Evolutionary conservation across 2,797 vertebrate species (phyloP).

Genomic region (Cygnus olor): DNA sequence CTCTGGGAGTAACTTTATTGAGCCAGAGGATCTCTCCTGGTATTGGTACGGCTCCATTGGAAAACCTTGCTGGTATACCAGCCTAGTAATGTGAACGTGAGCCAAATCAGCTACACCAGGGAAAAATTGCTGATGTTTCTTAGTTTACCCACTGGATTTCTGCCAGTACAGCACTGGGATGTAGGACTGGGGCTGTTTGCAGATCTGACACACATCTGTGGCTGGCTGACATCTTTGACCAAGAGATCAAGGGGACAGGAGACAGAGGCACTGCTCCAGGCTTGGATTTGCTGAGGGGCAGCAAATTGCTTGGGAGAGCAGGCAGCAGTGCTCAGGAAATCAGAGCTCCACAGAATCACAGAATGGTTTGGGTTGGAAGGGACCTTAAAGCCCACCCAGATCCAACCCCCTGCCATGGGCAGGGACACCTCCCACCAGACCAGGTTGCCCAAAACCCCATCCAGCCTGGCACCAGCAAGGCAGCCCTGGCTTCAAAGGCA

Average conservation of each 20-base stretch:
- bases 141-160: neutral
- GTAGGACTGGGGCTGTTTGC: neutral
- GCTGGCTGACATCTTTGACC: neutral
- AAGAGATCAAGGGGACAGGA: neutral
- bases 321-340: rapidly evolving
- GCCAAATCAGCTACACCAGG: neutral
- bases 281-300: neutral
- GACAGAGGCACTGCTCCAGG: neutral
- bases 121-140: neutral
- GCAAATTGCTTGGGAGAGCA: neutral
- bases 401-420: neutral
- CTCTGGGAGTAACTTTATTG: neutral
- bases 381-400: too few species aligned
- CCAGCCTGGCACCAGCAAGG: neutral
- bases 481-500: neutral
- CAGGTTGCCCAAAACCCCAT: neutral
- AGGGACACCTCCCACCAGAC: neutral
- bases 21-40: neutral
- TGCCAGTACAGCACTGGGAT: neutral
- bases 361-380: neutral
- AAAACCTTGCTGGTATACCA: neutral
- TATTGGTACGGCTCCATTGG: neutral
- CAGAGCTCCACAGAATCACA: neutral
- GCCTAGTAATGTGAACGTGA: neutral
- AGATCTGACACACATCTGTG: neutral